Base-by-base conservation (phyloP, 2,797 vertebrate species). In the Hydrocynus forskahlii region DNA sequence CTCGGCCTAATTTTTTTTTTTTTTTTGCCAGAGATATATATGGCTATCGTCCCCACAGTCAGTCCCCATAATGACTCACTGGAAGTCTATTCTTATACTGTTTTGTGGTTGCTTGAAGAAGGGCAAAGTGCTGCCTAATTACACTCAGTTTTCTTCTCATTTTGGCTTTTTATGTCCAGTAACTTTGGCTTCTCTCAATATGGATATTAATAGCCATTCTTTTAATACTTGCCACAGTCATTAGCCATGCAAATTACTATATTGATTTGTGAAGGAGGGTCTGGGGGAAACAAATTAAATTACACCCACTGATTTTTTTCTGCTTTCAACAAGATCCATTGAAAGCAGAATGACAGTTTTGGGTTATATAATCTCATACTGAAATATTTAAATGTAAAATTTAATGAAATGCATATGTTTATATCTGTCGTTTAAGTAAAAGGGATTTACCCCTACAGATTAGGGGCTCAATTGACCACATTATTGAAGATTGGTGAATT, bases 211-310 rank as follows among this genome's bases (percentile, higher is more conserved):
- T 88, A 89, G 80, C 88, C 91, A 82, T 88, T 93, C 90, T 92
- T 90, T 91, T 89, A 90, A 38, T 87, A 91, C 90, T 92, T 84
- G 86, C 88, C 89, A 85, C 92, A 92, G 88, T 91, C 92, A 92
- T 93, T 93, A 92, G 91, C 92, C 90, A 92, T 89, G 86, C 87
- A 92, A 92, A 94, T 94, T 92, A 92, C 86, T 89, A 88, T 91
- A 92, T 90, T 76, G 87, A 90, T 91, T 88, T 84, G 88, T 84
- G 80, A 85, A 88, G 88, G 87, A 87, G 87, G 89, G 87, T 84
- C 88, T 84, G 54, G 84, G 89, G 89, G 90, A 92, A 91, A 89
- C 83, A 89, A 90, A 90, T 91, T 88, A 89, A 88, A 90, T 83
- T 91, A 55, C 50, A 71, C 60, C 76, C 69, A 48, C 45, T 76